phyloP scores from a whole-genome alignment of 1,140 invertebrate genomes.

The Conus ventricosus region DNA sequence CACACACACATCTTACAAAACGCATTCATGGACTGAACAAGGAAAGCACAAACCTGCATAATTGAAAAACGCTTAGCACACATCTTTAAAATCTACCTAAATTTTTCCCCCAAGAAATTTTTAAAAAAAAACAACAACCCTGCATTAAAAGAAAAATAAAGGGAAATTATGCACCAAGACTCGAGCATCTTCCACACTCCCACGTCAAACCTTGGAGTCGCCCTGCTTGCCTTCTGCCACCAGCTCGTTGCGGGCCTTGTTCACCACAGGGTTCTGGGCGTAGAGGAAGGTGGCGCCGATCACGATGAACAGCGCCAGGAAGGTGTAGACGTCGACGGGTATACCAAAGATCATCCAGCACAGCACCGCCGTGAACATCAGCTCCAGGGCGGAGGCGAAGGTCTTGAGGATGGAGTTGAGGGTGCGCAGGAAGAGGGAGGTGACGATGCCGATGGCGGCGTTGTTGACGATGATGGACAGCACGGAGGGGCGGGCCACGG shows the following conservation, averaged over 20 bases:
- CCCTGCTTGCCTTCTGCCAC: background rate
- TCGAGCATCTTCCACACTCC: background rate
- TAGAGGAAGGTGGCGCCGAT: constrained; percentile 90
- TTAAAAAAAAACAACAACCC: no score
- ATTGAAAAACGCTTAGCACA: no score
- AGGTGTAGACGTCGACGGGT: constrained; percentile 88
- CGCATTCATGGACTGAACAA: background rate
- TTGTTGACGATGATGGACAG: constrained; percentile 92
- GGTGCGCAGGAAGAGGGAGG: constrained; percentile 93
- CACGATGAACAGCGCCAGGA: constrained; percentile 88
- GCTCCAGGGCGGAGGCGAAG: constrained; percentile 94
- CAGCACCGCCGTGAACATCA: constrained; percentile 92
- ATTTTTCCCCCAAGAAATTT: background rate
- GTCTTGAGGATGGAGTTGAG: constrained; percentile 97
- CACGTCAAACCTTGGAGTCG: constrained; percentile 17
- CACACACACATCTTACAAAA: background rate
- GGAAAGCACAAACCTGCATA: no score
- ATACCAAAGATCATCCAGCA: constrained; percentile 93
- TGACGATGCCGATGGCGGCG: constrained; percentile 92
- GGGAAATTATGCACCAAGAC: background rate
- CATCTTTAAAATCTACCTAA: no score
- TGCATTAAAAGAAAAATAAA: background rate
- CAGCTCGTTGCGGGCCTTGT: constrained; percentile 58
- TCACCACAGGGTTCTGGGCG: constrained; percentile 89
- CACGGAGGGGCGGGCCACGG: constrained; percentile 81